Conservation (phyloP, 2,113 vertebrate species). For the Nasalis larvatus region DNA sequence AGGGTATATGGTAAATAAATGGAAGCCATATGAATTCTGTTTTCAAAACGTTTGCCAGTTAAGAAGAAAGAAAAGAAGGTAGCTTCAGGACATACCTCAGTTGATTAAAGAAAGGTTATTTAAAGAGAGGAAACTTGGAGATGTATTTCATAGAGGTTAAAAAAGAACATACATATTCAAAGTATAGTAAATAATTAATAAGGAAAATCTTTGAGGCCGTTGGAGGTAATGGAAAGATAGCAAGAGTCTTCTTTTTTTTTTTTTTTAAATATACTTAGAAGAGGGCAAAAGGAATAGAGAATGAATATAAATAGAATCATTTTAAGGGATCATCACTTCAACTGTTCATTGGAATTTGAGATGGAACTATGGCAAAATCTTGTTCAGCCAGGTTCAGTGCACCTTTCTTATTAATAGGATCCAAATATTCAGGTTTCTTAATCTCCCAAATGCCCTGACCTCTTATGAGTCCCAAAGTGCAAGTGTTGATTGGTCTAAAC, state of each 20-base stretch:
- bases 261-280: not conserved
- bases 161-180: constrained; percentile 43
- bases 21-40: not conserved
- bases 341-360: not conserved
- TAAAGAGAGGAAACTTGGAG: not conserved
- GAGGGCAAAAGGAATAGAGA: not conserved
- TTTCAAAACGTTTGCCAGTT: not conserved
- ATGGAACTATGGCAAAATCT: not conserved
- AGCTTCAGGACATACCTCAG: not conserved
- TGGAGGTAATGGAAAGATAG: not conserved
- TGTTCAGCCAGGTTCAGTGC: not conserved
- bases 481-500: not conserved
- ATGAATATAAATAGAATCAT: not conserved
- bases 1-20: not conserved
- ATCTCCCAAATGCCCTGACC: not conserved
- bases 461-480: not conserved
- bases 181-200: not conserved
- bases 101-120: not conserved
- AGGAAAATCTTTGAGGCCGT: not conserved
- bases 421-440: not conserved
- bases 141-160: not conserved
- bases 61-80: not conserved
- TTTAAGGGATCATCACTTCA: not conserved
- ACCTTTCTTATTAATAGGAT: not conserved
- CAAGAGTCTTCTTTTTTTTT: not conserved